Evolutionary conservation across 2,113 vertebrate genomes (phyloP), one percentile per base, ranked within the genome.

Genomic region (Perccottus glenii): DNA sequence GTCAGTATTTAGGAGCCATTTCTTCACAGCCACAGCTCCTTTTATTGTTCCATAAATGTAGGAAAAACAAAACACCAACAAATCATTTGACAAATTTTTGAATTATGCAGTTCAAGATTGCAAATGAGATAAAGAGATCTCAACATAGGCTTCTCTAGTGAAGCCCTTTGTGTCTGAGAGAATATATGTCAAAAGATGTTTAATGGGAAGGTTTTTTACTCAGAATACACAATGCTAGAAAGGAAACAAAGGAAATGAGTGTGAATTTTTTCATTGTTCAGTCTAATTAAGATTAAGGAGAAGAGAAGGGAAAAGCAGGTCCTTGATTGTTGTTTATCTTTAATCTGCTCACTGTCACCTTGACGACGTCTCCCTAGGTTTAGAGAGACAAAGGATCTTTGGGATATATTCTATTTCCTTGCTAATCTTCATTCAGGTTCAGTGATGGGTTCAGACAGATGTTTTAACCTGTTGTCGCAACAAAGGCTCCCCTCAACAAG

Each of bases 391-490:
- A 59, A 56, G 82, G 73, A 80, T 78, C 59, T 70, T 40, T 4
- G 19, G 73, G 82, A 80, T 83, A 66, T 64, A 65, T 73, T 75
- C 60, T 67, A 48, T 83, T 85, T 82, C 87, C 80, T 62, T 55
- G 46, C 46, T 75, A 74, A 77, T 77, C 78, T 81, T 65, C 61
- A 35, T 72, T 62, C 53, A 53, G 46, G 49, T 87, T 82, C 61
- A 77, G 64, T 56, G 48, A 42, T 73, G 67, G n/a, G 48, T 78
- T 72, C 79, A 78, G 81, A 77, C 85, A 87, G 64, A 81, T 80
- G 74, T 84, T 84, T 58, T 78, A 79, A 87, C 81, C 73, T 84
- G 86, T 85, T 88, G 86, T 83, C 86, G 85, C 78, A 88, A 86
- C 77, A 84, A 65, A 68, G 53, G 58, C 33, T 11, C 11, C 67